These are phyloP conservation scores for Philereme transversata DNA, from an alignment of 2,888 invertebrate species.

Conservation along the genomic window DNA sequence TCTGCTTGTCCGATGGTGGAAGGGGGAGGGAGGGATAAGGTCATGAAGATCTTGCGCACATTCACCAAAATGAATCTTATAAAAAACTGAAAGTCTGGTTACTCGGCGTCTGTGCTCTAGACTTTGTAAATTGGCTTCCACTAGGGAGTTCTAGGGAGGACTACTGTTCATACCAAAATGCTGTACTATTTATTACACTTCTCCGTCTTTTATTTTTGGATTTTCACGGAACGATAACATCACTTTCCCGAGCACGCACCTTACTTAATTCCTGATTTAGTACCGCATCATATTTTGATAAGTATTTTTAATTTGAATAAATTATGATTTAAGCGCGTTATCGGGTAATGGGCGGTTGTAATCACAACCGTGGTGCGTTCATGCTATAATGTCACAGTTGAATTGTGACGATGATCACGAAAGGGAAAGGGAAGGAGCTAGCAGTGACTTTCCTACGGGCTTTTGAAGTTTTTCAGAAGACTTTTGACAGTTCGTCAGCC, in stretches of 20 bases:
- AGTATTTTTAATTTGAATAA: slow-evolving; percentile 85
- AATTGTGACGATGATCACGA: slow-evolving; percentile 44
- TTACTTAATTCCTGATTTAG: slow-evolving; percentile 82
- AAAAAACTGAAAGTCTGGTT: no score
- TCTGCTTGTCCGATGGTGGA: no score
- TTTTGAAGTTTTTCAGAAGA: background rate
- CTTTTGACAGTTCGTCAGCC: no score
- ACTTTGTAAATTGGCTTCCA: no score
- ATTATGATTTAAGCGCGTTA: slow-evolving; percentile 81
- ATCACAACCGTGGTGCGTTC: slow-evolving; percentile 66
- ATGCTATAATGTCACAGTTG: slow-evolving; percentile 53
- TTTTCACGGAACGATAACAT: slow-evolving; percentile 81
- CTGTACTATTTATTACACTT: background rate
- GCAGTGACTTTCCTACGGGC: background rate
- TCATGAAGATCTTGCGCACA: no score
- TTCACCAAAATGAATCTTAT: no score
- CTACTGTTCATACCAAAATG: slow-evolving; percentile 2
- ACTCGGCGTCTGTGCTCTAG: no score
- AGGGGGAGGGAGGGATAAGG: no score
- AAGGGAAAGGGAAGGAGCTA: slow-evolving; percentile 38
- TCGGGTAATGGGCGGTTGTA: slow-evolving; percentile 73
- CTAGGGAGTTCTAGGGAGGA: no score
- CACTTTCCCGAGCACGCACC: slow-evolving; percentile 70
- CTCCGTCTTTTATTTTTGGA: slow-evolving; percentile 49
- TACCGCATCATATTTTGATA: slow-evolving; percentile 83